These are phyloP conservation scores for Acrossocheilus wenchowensis DNA, from an alignment of 2,797 vertebrate genomes.

Conservation along the genomic window DNA sequence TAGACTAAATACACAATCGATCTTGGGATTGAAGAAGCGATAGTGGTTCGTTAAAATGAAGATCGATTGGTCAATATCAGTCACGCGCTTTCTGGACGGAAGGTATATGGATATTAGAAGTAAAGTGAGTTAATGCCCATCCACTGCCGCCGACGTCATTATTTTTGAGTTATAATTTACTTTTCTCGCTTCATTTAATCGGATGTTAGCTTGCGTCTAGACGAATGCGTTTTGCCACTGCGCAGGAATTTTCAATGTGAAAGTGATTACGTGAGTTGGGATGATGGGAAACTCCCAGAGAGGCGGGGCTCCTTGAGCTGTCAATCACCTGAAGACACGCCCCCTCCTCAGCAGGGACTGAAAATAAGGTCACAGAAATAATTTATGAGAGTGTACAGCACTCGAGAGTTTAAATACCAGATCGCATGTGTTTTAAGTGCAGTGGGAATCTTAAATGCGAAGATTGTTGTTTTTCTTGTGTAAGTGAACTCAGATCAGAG, in stretches of 20 bases:
- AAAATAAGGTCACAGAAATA: conserved; percentile 5
- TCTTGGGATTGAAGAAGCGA: neutral
- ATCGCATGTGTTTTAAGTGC: neutral
- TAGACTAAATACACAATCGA: no score
- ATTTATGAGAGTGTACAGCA: neutral
- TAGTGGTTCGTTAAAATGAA: neutral
- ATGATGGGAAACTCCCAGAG: neutral
- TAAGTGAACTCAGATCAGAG: neutral
- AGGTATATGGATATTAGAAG: no score
- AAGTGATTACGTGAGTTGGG: conserved; percentile 16
- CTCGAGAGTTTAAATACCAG: neutral
- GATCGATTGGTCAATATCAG: neutral
- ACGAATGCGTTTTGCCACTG: neutral
- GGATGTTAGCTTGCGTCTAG: neutral
- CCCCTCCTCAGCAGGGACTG: neutral
- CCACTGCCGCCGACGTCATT: neutral
- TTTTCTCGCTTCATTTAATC: neutral
- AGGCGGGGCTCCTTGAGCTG: neutral
- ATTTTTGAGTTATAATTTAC: neutral
- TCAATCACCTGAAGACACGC: conserved; percentile 24
- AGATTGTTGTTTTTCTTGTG: neutral
- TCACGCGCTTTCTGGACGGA: neutral
- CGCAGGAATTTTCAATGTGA: conserved; percentile 1
- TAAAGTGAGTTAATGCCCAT: no score
- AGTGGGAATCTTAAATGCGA: neutral